These are phyloP conservation scores for Craseonycteris thonglongyai DNA, from an alignment of 2,113 vertebrate species.

Conservation along the genomic window DNA sequence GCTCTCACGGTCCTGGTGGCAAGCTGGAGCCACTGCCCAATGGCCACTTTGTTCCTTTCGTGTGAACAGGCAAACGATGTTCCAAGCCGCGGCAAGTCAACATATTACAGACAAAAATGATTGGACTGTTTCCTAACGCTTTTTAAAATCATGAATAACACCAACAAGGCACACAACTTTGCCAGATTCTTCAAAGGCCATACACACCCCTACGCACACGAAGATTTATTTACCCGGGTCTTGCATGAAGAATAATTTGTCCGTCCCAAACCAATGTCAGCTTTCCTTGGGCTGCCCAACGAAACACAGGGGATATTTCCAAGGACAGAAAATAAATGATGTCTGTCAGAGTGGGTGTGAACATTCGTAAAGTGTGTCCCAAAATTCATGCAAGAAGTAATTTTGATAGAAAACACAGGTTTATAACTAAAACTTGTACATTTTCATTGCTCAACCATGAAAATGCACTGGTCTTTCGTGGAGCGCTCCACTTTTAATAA, in stretches of 20 bases:
- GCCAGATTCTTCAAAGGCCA: not conserved
- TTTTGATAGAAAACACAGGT: too few relatives aligned
- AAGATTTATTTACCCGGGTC: not conserved
- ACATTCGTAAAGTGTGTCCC: too few relatives aligned
- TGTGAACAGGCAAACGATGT: not conserved
- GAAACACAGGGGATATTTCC: not conserved
- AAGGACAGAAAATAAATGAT: conserved; percentile 6
- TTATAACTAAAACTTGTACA: too few relatives aligned
- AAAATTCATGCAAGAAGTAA: too few relatives aligned
- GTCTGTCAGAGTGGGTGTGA: not conserved
- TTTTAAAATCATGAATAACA: not conserved
- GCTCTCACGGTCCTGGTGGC: not conserved
- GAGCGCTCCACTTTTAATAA: too few relatives aligned
- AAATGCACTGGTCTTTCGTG: too few relatives aligned
- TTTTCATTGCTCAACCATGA: too few relatives aligned
- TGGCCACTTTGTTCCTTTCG: not conserved
- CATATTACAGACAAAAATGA: not conserved
- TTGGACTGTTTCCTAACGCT: not conserved
- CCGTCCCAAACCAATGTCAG: not conserved
- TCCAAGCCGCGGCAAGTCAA: not conserved
- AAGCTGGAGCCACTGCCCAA: not conserved
- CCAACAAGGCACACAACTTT: not conserved
- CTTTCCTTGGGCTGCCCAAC: not conserved
- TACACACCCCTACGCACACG: not conserved
- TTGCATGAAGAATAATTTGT: not conserved